Base-by-base conservation (phyloP, 1,140 invertebrate species). In the Atta cephalotes region DNA sequence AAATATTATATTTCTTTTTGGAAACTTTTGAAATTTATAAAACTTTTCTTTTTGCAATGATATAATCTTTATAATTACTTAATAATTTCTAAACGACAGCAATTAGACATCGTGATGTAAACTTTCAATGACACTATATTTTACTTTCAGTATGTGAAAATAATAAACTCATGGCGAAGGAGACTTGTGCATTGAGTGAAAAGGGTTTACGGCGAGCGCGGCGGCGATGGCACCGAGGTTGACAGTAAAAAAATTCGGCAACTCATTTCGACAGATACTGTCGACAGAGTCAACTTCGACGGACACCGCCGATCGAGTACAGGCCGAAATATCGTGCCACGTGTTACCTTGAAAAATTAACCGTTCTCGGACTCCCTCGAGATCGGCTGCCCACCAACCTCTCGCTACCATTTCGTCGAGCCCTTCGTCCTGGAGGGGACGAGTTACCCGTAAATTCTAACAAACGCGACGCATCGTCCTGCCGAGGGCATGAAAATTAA, bases 401-500 rank as follows among this genome's bases (percentile, higher is more conserved):
- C 74, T 77, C 65, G 71, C 77, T 56, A 16, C 56, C 51, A 18
- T 45, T 45, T 45, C 58, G 21, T 21, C 66, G 28, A 79, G 1
- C 72, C 60, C 62, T 31, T 70, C 21, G 81, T 80, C 58, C 79
- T 81, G 28, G 71, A 80, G 81, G 65, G 81, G 60, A 86, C 86
- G 87, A 89, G 90, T 89, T 86, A 82, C 35, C 89, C 88, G 91
- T 93, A 93, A 93, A 93, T 93, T 93, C 91, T 91, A 90, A 89
- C 89, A 89, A 93, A 91, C 92, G 91, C 92, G 90, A 78, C 91
- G 91, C 91, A 90, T 92, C 89, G 92, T 90, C 85, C 89, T 85
- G 71, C 85, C 78, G 70, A 45, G 53, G 45, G 92, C 92, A 93
- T 93, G 92, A 93, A 93, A 93, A 93, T 93, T 93, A 93, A 93